These are phyloP conservation scores for Salticus scenicus DNA, from an alignment of 2,888 invertebrate species.

Conservation along the genomic window DNA sequence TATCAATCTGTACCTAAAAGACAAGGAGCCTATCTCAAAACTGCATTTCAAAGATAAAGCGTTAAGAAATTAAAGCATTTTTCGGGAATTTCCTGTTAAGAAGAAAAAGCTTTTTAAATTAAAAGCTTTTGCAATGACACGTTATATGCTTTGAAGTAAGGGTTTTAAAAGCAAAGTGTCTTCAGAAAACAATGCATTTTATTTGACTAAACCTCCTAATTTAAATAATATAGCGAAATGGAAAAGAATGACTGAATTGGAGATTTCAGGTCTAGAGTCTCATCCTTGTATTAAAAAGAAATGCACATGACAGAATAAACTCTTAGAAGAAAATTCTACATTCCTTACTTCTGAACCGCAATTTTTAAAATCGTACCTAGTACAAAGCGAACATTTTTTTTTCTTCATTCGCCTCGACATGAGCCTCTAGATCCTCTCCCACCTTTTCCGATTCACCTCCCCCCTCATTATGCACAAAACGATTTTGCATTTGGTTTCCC, in stretches of 20 bases:
- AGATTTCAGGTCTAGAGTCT: neutral
- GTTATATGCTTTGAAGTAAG: no score
- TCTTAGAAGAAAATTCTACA: constrained; percentile 20
- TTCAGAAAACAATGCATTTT: neutral
- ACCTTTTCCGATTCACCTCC: constrained; percentile 12
- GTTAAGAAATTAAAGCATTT: no score
- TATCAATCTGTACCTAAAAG: no score
- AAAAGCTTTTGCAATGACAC: no score
- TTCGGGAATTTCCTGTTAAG: no score
- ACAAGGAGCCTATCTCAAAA: no score
- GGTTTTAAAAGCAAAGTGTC: neutral
- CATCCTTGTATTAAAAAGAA: neutral
- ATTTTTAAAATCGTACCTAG: neutral
- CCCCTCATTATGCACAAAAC: constrained; percentile 18
- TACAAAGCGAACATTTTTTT: constrained; percentile 17
- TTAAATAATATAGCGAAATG: neutral
- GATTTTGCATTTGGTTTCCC: constrained; percentile 22
- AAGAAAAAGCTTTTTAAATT: no score
- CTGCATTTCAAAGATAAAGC: no score
- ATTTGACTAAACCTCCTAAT: neutral
- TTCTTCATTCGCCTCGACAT: neutral
- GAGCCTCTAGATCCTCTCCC: constrained; percentile 6
- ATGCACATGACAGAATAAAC: neutral
- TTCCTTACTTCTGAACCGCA: constrained; percentile 21
- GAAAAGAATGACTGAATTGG: neutral